A percentile compares a stretch with the other conserved stretches of the same genome.
phyloP scores from a whole-genome alignment of 2,113 vertebrate genomes.

The Thunnus maccoyii region DNA sequence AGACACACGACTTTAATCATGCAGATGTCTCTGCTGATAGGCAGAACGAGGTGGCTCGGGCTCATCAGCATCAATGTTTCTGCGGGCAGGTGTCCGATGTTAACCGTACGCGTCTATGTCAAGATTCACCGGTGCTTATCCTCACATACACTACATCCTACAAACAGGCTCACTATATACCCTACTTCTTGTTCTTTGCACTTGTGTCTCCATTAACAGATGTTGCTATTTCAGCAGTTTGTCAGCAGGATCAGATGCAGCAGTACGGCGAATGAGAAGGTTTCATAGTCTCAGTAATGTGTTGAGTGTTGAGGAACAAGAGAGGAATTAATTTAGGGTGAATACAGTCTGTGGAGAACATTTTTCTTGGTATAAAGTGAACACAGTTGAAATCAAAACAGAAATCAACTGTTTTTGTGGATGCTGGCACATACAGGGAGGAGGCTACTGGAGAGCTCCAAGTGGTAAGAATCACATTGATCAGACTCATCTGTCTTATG shows the following conservation, averaged over 20 bases:
- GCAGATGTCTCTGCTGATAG: conserved; percentile 68
- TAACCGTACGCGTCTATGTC: conserved; percentile 27
- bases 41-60: conserved; percentile 22
- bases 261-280: conserved; percentile 24
- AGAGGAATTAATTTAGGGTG: conserved; percentile 59
- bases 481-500: conserved; percentile 53
- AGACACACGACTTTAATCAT: conserved; percentile 73
- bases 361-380: conserved; percentile 63
- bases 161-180: conserved; percentile 8
- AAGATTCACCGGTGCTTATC: conserved; percentile 46
- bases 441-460: conserved; percentile 44
- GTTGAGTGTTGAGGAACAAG: conserved; percentile 52
- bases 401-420: conserved; percentile 56
- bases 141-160: background rate
- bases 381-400: conserved; percentile 49
- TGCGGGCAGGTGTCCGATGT: conserved; percentile 32
- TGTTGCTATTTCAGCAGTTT: conserved; percentile 71
- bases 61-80: conserved; percentile 47
- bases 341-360: conserved; percentile 56
- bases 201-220: conserved; percentile 35
- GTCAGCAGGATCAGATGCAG: conserved; percentile 49
- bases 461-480: conserved; percentile 68
- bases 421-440: conserved; percentile 45
- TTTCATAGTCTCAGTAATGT: conserved; percentile 57
- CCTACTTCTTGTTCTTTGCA: conserved; percentile 26